Percentiles rank a stretch among this genome's conserved stretches.
phyloP scores from a whole-genome alignment of 2,113 vertebrate genomes.

The Theristicus caerulescens region DNA sequence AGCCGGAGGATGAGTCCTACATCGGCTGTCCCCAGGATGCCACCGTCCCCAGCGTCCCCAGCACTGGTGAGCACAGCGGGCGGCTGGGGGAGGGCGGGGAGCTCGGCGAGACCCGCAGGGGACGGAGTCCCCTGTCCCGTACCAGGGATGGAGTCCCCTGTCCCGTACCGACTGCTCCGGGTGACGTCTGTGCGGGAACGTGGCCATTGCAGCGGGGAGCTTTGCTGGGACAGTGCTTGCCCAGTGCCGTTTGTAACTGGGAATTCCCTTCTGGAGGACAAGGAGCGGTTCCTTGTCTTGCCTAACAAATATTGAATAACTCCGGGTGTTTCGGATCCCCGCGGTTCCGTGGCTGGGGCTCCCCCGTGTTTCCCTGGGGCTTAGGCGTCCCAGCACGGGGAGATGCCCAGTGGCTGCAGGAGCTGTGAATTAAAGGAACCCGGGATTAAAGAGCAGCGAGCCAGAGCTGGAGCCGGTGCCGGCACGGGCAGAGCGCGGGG shows the following conservation, averaged over 20 bases:
- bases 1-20: neutral
- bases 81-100: neutral
- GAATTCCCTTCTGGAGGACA: neutral
- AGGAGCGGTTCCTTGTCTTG: too few relatives aligned
- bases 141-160: too few relatives aligned
- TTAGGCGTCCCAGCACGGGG: neutral
- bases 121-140: too few relatives aligned
- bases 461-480: fast-evolving
- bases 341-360: too few relatives aligned
- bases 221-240: too few relatives aligned
- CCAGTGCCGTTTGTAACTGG: neutral
- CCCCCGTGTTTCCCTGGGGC: neutral
- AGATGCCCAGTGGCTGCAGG: neutral
- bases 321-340: neutral
- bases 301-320: too few relatives aligned
- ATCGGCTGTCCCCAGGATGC: neutral
- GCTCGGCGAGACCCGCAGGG: neutral
- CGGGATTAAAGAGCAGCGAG: neutral
- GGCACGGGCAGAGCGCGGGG: neutral
- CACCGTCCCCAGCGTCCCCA: neutral
- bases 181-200: neutral
- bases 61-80: neutral
- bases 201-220: neutral
- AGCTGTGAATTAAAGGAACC: too few relatives aligned
- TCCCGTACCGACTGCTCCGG: neutral